Evolutionary conservation across 2,888 invertebrate species (phyloP), one percentile per base, ranked within the genome.

Genomic region (Idaea biselata): DNA sequence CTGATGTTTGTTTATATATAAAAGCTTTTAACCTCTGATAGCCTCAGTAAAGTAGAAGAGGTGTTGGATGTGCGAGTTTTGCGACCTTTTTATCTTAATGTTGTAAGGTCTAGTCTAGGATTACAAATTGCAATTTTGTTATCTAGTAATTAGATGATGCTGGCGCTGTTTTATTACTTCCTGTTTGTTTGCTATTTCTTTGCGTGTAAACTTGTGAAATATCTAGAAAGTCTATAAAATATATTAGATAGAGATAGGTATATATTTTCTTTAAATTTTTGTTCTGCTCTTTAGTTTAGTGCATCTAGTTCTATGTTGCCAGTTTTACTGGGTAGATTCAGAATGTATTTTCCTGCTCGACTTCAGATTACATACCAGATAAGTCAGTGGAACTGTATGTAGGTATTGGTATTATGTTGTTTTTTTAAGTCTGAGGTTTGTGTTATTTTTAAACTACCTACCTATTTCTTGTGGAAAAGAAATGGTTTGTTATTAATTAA

Each of bases 1-100:
- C 58, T 62, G 56, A 55, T 58, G 58, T 25, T 61, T 58, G 61
- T 60, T 65, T 61, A 67, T 56, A 58, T 63, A 67, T 63, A 69
- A 65, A 67, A 56, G 63, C 68, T 68, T 65, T 61, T 70, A 60
- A 63, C 68, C 72, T 63, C 7, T 25, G 70, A 70, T 70, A 70
- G 68, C 54, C 33, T 14, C 18, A 18, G 17, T 56, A 56, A 56
- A 18, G 53, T 58, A 44, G 59, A 44, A 60, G 60, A 68, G 66
- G 71, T 68, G 71, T 68, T 56, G 14, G 18, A 18, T 56, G 44
- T 44, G 44, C 44, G 44, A 14, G 44, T 44, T 44, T 14, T 44
- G 8, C 18, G 56, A 56, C 56, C 56, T 18, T 17, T 56, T 14
- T 56, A 56, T 56, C 56, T 56, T 18, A 56, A 56, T 56, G 56